Evolutionary conservation across 2,113 vertebrate genomes (phyloP).

Genomic region (Rhinoderma darwinii): DNA sequence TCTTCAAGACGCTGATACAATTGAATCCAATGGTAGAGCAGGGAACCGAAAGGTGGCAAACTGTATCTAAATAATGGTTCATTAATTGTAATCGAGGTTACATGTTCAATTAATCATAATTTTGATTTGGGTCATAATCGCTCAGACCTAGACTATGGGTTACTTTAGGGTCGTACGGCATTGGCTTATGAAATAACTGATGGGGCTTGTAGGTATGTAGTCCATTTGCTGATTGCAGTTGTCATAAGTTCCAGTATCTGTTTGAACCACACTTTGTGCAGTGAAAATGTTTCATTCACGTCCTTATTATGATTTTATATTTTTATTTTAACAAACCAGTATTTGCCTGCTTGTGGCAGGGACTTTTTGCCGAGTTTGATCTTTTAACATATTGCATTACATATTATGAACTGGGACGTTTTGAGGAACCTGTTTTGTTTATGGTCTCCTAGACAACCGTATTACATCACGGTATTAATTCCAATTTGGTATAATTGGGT

Average conservation of each 20-base stretch:
- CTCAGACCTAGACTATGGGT: too few species aligned
- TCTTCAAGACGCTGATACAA: too few species aligned
- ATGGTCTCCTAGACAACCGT: not conserved
- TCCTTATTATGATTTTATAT: not conserved
- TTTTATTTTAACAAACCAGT: not conserved
- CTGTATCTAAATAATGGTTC: too few species aligned
- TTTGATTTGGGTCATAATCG: too few species aligned
- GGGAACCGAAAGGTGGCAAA: too few species aligned
- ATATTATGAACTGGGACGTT: not conserved
- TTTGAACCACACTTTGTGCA: not conserved
- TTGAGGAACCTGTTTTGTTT: constrained; percentile 4
- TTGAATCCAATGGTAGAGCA: too few species aligned
- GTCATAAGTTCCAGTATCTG: not conserved
- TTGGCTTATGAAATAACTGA: not conserved
- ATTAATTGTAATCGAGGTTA: too few species aligned
- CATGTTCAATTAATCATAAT: too few species aligned
- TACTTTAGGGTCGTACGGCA: too few species aligned
- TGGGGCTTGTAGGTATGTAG: not conserved
- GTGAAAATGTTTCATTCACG: not conserved
- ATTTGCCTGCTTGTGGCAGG: not conserved
- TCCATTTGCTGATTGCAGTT: not conserved
- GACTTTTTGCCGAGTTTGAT: not conserved
- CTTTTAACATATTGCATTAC: not conserved
- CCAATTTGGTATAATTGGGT: not conserved
- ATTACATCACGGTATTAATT: constrained; percentile 10